Evolutionary conservation across 1,140 invertebrate species (phyloP), one percentile per base, ranked within the genome.

Genomic region (Drosophila subpulchrella): DNA sequence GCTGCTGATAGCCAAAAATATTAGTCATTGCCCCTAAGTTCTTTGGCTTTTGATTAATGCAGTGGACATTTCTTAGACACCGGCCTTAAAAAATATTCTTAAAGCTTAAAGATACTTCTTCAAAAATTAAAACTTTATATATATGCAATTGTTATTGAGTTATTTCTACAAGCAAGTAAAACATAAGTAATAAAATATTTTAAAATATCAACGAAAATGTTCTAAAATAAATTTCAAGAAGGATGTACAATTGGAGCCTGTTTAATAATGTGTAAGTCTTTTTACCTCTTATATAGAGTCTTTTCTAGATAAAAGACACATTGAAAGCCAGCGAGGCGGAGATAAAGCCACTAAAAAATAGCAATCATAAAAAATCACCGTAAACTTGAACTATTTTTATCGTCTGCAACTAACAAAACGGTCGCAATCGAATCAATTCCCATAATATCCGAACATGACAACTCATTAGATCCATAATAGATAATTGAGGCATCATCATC

Each of bases 1-100:
- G 53, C 38, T 59, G 58, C 81, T 62, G 75, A 84, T 84, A 83
- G 76, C 65, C 76, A 76, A 53, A 84, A 84, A 80, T 80, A 83
- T 83, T 75, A 83, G 81, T 79, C 81, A 84, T 83, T 83, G 81
- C 80, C 80, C 79, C 75, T 75, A 83, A 83, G 66, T 84, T 79
- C 12, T 17, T 41, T 67, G 71, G 47, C 63, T 63, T 66, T 79
- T 75, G 80, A 83, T 83, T 50, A 70, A 58, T 38, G 38, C 30
- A 20, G 6, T 4, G 20, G 17, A 48, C 60, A 71, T 55, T 50
- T 61, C 42, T 73, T 24, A 8, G 24, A 47, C 50, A 54, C 38
- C 50, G 63, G 30, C n/a, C 11, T 13, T 15, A 6, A 13, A 20
- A 34, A 10, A 34, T 34, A 8, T 34, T 34, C 3, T 34, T 10